phyloP scores from a whole-genome alignment of 1,140 invertebrate species.

The Drosophila simulans region DNA sequence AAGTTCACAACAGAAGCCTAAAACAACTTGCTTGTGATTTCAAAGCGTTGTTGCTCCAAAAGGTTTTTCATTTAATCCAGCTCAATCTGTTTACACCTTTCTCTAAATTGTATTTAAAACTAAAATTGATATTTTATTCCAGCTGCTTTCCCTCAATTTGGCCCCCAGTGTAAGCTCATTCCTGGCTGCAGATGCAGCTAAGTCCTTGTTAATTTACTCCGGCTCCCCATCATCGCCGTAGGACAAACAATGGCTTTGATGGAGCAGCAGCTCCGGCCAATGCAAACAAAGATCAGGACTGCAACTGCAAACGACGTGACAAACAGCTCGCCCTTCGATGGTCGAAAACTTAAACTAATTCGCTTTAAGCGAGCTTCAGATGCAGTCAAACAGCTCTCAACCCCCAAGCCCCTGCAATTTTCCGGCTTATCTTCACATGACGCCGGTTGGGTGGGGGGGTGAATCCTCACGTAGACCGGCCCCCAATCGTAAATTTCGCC shows the following conservation, averaged over 20 bases:
- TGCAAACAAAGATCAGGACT: constrained; percentile 43
- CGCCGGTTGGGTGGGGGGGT: constrained; percentile 36
- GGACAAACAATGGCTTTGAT: constrained; percentile 27
- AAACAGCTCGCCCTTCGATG: constrained; percentile 17
- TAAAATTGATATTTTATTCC: too few species aligned
- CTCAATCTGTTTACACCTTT: too few species aligned
- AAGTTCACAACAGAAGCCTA: too few species aligned
- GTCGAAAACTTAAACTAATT: constrained; percentile 45
- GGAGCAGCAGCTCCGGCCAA: constrained; percentile 7
- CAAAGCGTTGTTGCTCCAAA: too few species aligned
- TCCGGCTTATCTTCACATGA: constrained; percentile 77
- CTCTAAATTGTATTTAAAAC: too few species aligned
- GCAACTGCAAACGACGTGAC: constrained; percentile 56
- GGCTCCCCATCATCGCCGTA: constrained; percentile 2
- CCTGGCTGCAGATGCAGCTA: constrained; percentile 18
- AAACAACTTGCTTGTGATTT: too few species aligned
- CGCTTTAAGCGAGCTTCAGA: constrained; percentile 56
- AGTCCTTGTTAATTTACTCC: constrained; percentile 53
- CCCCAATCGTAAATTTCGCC: constrained; percentile 70
- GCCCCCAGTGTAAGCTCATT: constrained; percentile 5
- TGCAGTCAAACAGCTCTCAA: constrained; percentile 2
- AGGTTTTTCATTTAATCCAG: not conserved
- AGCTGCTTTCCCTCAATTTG: not conserved
- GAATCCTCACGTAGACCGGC: constrained; percentile 19
- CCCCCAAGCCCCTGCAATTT: not conserved